Conservation (phyloP, 2,113 vertebrate species). For the Mustela nigripes region DNA sequence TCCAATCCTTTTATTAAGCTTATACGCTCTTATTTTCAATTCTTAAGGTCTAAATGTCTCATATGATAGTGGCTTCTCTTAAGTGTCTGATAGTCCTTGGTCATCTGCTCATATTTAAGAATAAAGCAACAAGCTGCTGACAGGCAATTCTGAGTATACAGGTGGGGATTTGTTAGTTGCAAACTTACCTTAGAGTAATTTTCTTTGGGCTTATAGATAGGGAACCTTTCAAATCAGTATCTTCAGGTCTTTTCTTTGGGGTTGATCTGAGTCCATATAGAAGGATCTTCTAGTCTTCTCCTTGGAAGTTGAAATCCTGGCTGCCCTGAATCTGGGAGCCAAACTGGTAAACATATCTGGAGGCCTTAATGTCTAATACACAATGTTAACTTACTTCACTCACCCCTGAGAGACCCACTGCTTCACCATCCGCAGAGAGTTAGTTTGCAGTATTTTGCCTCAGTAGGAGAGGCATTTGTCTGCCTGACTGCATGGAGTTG, state of each 20-base stretch:
- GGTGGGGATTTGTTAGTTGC: not conserved
- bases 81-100: not conserved
- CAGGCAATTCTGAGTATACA: not conserved
- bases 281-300: not conserved
- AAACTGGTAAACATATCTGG: not conserved
- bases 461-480: not conserved
- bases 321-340: not conserved
- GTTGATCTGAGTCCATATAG: not conserved
- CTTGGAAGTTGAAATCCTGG: not conserved
- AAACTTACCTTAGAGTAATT: not conserved
- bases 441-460: conserved; percentile 11
- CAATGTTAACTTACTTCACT: not conserved
- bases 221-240: not conserved
- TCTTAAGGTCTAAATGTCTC: conserved; percentile 31
- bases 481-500: not conserved
- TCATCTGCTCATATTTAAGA: conserved; percentile 18
- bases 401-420: not conserved
- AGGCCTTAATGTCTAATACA: not conserved
- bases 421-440: not conserved
- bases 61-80: not conserved
- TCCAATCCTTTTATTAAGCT: not conserved
- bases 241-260: conserved; percentile 27
- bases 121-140: not conserved
- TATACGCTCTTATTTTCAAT: not conserved
- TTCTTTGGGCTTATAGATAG: not conserved